Conservation (phyloP, 1,140 invertebrate genomes). For the Archivesica marissinica region DNA sequence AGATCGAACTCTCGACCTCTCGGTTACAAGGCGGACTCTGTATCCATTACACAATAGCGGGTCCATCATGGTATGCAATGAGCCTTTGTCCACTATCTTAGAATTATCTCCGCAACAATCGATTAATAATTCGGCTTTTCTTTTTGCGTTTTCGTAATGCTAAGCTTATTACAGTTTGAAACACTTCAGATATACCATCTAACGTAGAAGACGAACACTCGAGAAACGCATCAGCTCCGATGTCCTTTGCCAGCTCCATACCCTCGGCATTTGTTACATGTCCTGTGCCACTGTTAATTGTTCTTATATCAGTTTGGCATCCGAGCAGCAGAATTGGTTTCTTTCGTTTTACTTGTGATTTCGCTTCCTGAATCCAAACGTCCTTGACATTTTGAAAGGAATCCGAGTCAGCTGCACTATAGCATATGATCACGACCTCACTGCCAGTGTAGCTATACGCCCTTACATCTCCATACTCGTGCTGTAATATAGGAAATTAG, state of each 20-base stretch:
- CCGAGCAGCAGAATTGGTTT: conserved; percentile 93
- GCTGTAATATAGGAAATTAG: conserved; percentile 80
- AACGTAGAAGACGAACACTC: conserved; percentile 96
- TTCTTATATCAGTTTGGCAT: conserved; percentile 79
- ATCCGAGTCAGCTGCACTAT: conserved; percentile 98
- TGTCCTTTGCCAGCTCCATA: conserved; percentile 87
- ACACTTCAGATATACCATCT: conserved; percentile 95
- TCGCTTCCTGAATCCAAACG: conserved; percentile 88
- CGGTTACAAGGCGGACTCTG: too few species aligned
- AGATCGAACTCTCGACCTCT: too few species aligned
- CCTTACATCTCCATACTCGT: conserved; percentile 96
- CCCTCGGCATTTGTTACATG: conserved; percentile 91
- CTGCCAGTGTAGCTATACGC: conserved; percentile 98
- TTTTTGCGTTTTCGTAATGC: conserved; percentile 85
- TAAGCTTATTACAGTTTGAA: conserved; percentile 92
- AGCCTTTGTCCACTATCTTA: too few species aligned
- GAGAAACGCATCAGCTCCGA: conserved; percentile 93
- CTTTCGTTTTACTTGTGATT: conserved; percentile 92
- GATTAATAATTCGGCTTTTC: conserved; percentile 71
- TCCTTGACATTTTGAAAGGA: conserved; percentile 99
- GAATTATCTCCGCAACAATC: conserved; percentile 69
- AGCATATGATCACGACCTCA: conserved; percentile 99
- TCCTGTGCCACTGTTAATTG: conserved; percentile 88
- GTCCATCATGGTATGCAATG: too few species aligned
- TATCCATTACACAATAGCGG: too few species aligned